A percentile compares a stretch with the other conserved stretches of the same genome.
These are phyloP conservation scores for Drosophila nannoptera DNA, from an alignment of 1,140 invertebrate species.

Conservation along the genomic window DNA sequence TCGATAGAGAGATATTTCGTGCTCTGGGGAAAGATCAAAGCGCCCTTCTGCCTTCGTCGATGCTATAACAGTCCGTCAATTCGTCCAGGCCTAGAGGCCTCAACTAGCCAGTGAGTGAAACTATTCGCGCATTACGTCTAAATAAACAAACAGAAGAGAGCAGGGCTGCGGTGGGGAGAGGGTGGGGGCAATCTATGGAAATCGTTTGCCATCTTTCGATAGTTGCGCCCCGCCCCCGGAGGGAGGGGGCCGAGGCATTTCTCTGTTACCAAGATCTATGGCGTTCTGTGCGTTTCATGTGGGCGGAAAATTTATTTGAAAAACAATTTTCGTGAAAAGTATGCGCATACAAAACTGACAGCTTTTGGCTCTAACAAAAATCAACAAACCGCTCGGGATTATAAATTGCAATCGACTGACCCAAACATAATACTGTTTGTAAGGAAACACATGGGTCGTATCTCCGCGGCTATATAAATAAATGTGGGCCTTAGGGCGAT, in stretches of 20 bases:
- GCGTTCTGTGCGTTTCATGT: slow-evolving; percentile 40
- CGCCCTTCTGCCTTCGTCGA: slow-evolving; percentile 32
- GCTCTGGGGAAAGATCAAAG: slow-evolving; percentile 64
- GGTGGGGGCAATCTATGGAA: slow-evolving; percentile 37
- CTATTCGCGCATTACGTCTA: slow-evolving; percentile 76
- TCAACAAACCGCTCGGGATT: slow-evolving; percentile 62
- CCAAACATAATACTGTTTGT: slow-evolving; percentile 50
- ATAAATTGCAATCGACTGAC: slow-evolving; percentile 67
- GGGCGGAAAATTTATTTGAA: slow-evolving; percentile 72
- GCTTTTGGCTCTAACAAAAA: slow-evolving; percentile 67
- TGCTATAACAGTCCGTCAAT: slow-evolving; percentile 43
- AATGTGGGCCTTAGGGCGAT: slow-evolving; percentile 4
- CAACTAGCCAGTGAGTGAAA: slow-evolving; percentile 62
- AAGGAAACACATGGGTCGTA: slow-evolving; percentile 38
- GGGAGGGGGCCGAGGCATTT: neutral
- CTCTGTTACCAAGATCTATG: slow-evolving; percentile 51
- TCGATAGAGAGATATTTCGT: slow-evolving; percentile 29
- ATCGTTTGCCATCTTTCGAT: slow-evolving; percentile 32
- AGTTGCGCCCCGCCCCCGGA: slow-evolving; percentile 14
- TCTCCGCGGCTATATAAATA: slow-evolving; percentile 31
- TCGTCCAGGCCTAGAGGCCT: slow-evolving; percentile 28
- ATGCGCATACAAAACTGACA: slow-evolving; percentile 74
- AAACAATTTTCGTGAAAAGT: slow-evolving; percentile 76
- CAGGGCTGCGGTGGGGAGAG: slow-evolving; percentile 26
- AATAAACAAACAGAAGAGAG: slow-evolving; percentile 65